Evolutionary conservation across 2,888 invertebrate species (phyloP).

Genomic region (Aplocera efformata): DNA sequence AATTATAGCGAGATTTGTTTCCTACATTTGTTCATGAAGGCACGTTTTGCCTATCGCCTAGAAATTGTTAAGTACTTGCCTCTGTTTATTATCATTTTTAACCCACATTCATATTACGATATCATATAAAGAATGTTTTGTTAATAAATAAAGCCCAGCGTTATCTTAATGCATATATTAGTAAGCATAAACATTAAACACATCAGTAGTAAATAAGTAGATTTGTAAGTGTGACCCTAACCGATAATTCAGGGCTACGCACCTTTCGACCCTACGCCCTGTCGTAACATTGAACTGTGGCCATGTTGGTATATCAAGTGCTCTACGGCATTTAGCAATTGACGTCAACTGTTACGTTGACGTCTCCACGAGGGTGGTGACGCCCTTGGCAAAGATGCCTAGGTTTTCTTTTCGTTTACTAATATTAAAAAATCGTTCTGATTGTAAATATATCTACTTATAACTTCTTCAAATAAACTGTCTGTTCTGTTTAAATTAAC

Average conservation of each 20-base stretch:
- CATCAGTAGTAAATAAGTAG: background rate
- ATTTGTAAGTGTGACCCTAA: constrained; percentile 30
- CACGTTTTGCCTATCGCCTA: constrained; percentile 3
- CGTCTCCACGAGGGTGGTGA: too few relatives aligned
- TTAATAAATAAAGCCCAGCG: background rate
- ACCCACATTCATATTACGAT: constrained; percentile 7
- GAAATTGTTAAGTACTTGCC: constrained; percentile 5
- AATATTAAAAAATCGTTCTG: too few relatives aligned
- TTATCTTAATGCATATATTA: constrained; percentile 3
- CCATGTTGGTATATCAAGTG: constrained; percentile 17
- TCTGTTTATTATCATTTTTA: constrained; percentile 15
- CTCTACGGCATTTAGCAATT: constrained; percentile 13
- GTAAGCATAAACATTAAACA: background rate
- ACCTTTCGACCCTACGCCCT: constrained; percentile 36
- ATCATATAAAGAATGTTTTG: background rate
- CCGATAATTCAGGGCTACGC: constrained; percentile 29
- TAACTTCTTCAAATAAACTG: too few relatives aligned
- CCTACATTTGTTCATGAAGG: constrained; percentile 20
- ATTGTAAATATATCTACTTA: too few relatives aligned
- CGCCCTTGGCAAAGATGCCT: too few relatives aligned
- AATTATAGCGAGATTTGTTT: constrained; percentile 31
- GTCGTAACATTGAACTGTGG: constrained; percentile 41
- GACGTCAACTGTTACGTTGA: background rate
- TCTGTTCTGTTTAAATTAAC: too few relatives aligned
- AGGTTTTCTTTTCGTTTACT: too few relatives aligned